A percentile compares a stretch with the other conserved stretches of the same genome.
phyloP scores from a whole-genome alignment of 2,113 vertebrate species.

The Agapornis roseicollis region DNA sequence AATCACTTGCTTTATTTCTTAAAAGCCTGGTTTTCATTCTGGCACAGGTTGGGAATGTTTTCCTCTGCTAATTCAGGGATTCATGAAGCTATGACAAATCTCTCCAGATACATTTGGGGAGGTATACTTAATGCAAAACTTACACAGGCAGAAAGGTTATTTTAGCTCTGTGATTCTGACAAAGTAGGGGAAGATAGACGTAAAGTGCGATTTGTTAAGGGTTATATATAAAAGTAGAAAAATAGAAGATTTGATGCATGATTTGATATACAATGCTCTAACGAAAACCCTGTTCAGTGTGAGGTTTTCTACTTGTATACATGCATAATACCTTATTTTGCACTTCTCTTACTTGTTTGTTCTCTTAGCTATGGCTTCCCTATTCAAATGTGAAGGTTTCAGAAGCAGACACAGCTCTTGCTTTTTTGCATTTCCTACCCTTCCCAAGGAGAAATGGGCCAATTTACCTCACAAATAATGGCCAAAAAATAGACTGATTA shows the following conservation, averaged over 20 bases:
- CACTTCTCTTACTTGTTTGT: not conserved
- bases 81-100: not conserved
- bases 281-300: not conserved
- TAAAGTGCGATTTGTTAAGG: not conserved
- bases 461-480: not conserved
- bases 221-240: not conserved
- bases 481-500: not conserved
- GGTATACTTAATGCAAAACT: not conserved
- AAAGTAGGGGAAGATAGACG: not conserved
- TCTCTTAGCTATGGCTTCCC: not conserved
- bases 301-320: not conserved
- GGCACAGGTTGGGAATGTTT: not conserved
- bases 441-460: not conserved
- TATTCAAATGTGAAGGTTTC: not conserved
- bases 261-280: not conserved
- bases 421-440: not conserved
- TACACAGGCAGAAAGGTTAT: not conserved
- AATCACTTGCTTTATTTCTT: not conserved
- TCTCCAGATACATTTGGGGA: not conserved
- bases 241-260: not conserved
- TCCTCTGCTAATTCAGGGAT: not conserved
- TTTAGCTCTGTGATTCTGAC: not conserved
- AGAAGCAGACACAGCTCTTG: not conserved
- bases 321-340: not conserved
- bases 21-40: not conserved